A percentile compares a stretch with the other conserved stretches of the same genome.
phyloP scores from a whole-genome alignment of 1,140 invertebrate species.

The Drosophila nannoptera region DNA sequence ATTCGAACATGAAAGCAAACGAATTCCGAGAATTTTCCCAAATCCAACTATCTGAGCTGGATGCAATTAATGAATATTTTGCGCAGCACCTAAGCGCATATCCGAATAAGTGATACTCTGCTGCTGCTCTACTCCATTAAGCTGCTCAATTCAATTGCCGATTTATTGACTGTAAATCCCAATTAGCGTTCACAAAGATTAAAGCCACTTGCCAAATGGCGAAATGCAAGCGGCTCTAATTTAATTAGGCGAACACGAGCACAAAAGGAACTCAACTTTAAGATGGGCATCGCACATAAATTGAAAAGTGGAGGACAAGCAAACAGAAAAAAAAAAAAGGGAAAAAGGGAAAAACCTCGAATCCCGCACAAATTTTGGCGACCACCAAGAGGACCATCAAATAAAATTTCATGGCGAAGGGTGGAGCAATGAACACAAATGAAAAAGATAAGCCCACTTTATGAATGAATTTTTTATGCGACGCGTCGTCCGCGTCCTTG shows the following conservation, averaged over 20 bases:
- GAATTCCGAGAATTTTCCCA: not conserved
- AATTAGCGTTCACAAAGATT: constrained; percentile 33
- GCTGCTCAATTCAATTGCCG: constrained; percentile 4
- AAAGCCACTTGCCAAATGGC: constrained; percentile 17
- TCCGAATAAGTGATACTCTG: too few relatives aligned
- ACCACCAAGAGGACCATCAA: constrained; percentile 25
- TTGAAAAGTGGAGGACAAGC: not conserved
- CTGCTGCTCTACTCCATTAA: too few relatives aligned
- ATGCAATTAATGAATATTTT: too few relatives aligned
- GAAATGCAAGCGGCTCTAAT: constrained; percentile 27
- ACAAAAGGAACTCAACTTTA: constrained; percentile 16
- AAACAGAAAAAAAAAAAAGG: not conserved
- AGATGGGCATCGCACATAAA: constrained; percentile 9
- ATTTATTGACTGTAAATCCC: constrained; percentile 22
- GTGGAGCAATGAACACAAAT: constrained; percentile 41
- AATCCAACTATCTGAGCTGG: not conserved
- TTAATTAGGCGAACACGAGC: constrained; percentile 19
- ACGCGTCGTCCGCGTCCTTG: constrained; percentile 29
- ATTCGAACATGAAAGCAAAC: not conserved
- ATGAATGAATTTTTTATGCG: constrained; percentile 73
- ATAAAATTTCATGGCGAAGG: constrained; percentile 8
- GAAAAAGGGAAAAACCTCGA: constrained; percentile 8
- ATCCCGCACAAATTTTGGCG: not conserved
- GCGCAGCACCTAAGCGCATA: too few relatives aligned
- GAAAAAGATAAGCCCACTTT: constrained; percentile 65